These are phyloP conservation scores for Indicator indicator DNA, from an alignment of 2,113 vertebrate species.

Conservation along the genomic window DNA sequence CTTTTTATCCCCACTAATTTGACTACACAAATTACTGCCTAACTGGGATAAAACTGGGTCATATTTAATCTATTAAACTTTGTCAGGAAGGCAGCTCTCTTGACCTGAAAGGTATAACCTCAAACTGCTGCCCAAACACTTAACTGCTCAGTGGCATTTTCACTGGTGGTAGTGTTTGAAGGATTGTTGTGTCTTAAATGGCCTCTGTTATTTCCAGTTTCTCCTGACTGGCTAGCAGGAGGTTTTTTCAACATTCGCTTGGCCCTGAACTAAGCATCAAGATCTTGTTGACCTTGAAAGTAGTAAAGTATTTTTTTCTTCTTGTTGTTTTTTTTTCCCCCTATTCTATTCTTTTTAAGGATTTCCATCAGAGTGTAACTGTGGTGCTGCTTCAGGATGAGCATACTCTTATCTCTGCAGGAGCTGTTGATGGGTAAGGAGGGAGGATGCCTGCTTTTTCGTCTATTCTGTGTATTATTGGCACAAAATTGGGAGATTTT, in stretches of 20 bases:
- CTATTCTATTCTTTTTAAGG: slow-evolving; percentile 72
- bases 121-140: neutral
- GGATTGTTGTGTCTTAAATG: neutral
- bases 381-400: slow-evolving; percentile 94
- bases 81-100: neutral
- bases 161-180: neutral
- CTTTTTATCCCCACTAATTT: neutral
- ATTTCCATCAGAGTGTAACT: slow-evolving; percentile 95
- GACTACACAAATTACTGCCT: neutral
- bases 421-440: slow-evolving; percentile 95
- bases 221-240: neutral
- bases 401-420: slow-evolving; percentile 91
- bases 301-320: neutral
- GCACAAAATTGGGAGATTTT: neutral
- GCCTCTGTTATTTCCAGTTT: neutral
- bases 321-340: neutral
- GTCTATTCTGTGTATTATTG: neutral
- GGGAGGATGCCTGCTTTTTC: neutral
- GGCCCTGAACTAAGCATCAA: neutral
- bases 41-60: neutral
- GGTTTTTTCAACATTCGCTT: neutral
- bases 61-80: neutral
- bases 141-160: neutral
- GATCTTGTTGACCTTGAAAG: neutral
- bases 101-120: neutral